phyloP scores from a whole-genome alignment of 2,113 vertebrate species.

The Nerophis lumbriciformis region DNA sequence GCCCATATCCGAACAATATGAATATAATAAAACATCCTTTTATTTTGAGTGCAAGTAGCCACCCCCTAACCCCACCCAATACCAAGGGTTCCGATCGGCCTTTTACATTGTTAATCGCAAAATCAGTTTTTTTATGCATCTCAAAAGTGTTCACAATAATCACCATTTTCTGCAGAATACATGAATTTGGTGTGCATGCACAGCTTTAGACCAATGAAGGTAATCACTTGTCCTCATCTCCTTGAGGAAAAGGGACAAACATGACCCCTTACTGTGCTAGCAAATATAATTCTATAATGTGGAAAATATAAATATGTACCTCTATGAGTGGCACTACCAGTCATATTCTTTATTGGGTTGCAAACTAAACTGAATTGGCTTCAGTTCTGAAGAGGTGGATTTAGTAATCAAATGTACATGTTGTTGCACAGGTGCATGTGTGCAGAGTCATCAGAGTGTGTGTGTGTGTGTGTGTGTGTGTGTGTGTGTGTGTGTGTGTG shows the following conservation, averaged over 20 bases:
- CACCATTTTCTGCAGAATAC: too few species aligned
- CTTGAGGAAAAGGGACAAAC: constrained; percentile 44
- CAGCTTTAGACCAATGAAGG: constrained; percentile 16
- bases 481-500: constrained; percentile 67
- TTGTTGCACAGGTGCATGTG: constrained; percentile 6
- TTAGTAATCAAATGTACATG: neutral
- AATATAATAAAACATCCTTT: too few species aligned
- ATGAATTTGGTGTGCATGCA: too few species aligned
- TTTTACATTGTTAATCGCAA: too few species aligned
- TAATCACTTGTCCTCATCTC: constrained; percentile 37
- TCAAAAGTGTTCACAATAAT: too few species aligned
- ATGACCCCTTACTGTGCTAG: constrained; percentile 36
- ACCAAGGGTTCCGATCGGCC: too few species aligned
- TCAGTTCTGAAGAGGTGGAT: neutral
- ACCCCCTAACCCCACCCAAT: too few species aligned
- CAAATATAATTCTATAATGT: constrained; percentile 31
- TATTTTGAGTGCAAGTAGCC: too few species aligned
- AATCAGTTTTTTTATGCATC: too few species aligned
- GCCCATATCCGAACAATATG: too few species aligned
- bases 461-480: constrained; percentile 65
- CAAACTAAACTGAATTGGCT: constrained; percentile 39
- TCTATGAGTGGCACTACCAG: constrained; percentile 19
- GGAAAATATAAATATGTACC: too few species aligned
- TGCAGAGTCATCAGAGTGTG: constrained; percentile 8
- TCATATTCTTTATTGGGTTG: constrained; percentile 46